A percentile compares a stretch with the other conserved stretches of the same genome.
Evolutionary conservation across 1,140 invertebrate genomes (phyloP).

Genomic region (Hyles euphorbiae): DNA sequence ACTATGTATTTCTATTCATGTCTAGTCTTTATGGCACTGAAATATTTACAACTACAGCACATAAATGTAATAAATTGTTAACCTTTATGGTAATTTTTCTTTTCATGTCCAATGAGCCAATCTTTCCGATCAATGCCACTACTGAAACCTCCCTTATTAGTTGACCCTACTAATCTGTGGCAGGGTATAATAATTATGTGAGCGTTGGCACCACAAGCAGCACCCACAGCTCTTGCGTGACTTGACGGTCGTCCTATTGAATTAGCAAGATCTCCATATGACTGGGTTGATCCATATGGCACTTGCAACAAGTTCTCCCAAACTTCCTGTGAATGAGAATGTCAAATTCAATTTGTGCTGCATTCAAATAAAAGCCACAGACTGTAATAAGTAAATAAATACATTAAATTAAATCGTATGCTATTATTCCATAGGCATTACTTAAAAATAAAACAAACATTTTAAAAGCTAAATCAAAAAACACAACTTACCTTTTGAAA

Average conservation of each 20-base stretch:
- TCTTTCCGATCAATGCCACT: slow-evolving; percentile 58
- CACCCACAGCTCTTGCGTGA: slow-evolving; percentile 60
- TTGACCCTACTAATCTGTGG: slow-evolving; percentile 52
- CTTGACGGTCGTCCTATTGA: slow-evolving; percentile 41
- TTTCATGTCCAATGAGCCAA: slow-evolving; percentile 61
- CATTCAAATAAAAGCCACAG: background rate
- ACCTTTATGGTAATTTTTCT: slow-evolving; percentile 23
- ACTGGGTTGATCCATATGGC: slow-evolving; percentile 55
- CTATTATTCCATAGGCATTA: background rate
- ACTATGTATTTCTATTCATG: too few species aligned
- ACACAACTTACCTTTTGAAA: slow-evolving; percentile 53
- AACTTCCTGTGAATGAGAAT: slow-evolving; percentile 43
- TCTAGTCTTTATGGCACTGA: too few species aligned
- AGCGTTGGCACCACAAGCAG: slow-evolving; percentile 63
- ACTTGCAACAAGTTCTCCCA: slow-evolving; percentile 56
- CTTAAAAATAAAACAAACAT: background rate
- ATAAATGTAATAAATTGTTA: too few species aligned
- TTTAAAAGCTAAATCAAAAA: background rate
- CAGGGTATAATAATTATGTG: slow-evolving; percentile 63
- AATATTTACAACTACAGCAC: too few species aligned
- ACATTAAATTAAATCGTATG: slow-evolving; percentile 5
- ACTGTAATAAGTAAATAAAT: background rate
- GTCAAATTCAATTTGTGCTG: slow-evolving; percentile 2
- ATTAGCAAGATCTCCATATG: slow-evolving; percentile 62
- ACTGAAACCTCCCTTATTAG: slow-evolving; percentile 56